Conservation (phyloP, 2,113 vertebrate species). For the Laterallus jamaicensis region DNA sequence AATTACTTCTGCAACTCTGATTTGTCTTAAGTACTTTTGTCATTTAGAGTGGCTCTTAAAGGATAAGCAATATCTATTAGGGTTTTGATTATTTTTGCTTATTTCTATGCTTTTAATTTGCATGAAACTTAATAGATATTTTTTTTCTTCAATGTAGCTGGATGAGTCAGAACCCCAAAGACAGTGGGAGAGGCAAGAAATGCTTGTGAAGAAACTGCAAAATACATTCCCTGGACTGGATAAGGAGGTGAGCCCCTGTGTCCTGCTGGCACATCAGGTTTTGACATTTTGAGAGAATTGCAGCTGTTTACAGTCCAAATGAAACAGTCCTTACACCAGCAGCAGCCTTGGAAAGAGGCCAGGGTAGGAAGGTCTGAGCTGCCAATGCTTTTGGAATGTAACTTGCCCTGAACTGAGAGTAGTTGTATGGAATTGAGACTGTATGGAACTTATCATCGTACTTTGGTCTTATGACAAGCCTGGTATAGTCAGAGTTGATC, state of each 20-base stretch:
- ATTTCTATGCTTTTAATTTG: background rate
- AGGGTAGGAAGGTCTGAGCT: background rate
- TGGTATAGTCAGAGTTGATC: background rate
- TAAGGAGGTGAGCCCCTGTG: conserved; percentile 81
- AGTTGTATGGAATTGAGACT: background rate
- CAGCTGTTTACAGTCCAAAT: background rate
- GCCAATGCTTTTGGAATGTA: background rate
- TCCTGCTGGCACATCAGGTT: background rate
- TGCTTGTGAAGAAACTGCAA: conserved; percentile 86
- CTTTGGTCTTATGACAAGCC: background rate
- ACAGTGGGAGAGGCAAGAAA: conserved; percentile 84
- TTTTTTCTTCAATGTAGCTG: conserved; percentile 24
- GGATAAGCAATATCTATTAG: background rate
- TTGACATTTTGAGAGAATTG: background rate
- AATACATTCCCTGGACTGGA: conserved; percentile 86
- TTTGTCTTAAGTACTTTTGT: background rate
- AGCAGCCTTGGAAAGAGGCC: background rate
- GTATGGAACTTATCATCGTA: background rate
- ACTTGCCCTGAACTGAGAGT: background rate
- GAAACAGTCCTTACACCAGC: background rate
- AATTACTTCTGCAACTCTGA: background rate
- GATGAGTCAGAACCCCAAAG: conserved; percentile 69
- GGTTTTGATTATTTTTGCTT: background rate
- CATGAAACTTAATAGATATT: background rate
- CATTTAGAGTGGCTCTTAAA: background rate